These are phyloP conservation scores for Spodoptera exigua DNA, from an alignment of 2,888 invertebrate species.

Conservation along the genomic window DNA sequence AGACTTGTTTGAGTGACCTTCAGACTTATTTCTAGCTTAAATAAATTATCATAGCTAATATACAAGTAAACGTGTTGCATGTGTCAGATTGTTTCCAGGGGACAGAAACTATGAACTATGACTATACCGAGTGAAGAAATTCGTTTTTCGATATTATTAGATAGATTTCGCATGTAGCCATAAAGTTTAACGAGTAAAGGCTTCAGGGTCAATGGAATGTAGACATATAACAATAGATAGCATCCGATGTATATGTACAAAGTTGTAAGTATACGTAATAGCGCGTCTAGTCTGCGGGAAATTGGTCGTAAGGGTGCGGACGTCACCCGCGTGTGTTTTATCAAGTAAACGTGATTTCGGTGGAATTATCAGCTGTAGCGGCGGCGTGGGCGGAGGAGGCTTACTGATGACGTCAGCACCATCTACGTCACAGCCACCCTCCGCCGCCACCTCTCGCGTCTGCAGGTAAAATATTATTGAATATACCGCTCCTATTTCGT, in stretches of 20 bases:
- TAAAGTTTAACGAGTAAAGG: background rate
- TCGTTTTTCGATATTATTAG: background rate
- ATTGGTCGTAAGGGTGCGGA: constrained; percentile 35
- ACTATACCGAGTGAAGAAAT: background rate
- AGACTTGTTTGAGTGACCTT: constrained; percentile 23
- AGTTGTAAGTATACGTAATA: constrained; percentile 35
- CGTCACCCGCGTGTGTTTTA: constrained; percentile 46
- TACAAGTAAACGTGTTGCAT: constrained; percentile 16
- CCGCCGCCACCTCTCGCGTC: constrained; percentile 42
- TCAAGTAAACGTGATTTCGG: constrained; percentile 57
- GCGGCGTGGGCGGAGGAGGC: constrained; percentile 65
- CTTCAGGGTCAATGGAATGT: background rate
- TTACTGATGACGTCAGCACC: constrained; percentile 69
- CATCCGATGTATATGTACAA: constrained; percentile 17
- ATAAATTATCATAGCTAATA: constrained; percentile 19
- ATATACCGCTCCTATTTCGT: constrained; percentile 41
- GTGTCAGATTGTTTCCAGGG: constrained; percentile 11
- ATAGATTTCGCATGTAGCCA: too few relatives aligned
- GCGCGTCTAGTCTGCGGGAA: constrained; percentile 32
- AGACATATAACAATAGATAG: constrained; percentile 5
- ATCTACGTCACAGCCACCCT: constrained; percentile 76
- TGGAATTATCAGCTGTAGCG: constrained; percentile 72
- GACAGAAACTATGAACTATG: constrained; percentile 2
- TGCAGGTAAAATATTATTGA: constrained; percentile 53
- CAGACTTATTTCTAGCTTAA: constrained; percentile 19